Evolutionary conservation across 2,113 vertebrate genomes (phyloP).

Genomic region (Mixornis gularis): DNA sequence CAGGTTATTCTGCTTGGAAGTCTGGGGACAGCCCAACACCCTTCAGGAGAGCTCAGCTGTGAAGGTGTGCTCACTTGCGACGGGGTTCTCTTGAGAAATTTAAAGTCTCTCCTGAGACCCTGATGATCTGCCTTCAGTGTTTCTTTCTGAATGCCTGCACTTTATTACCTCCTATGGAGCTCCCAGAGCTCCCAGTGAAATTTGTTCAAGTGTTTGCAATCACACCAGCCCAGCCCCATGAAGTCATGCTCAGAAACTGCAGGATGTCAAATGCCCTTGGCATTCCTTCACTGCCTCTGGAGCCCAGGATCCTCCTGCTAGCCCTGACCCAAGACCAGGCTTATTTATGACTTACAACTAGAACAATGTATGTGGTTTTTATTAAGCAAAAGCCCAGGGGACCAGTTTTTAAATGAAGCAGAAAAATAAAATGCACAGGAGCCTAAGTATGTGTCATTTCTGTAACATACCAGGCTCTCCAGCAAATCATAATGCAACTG

Average conservation of each 20-base stretch:
- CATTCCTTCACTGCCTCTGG: conserved; percentile 29
- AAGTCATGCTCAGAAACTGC: conserved; percentile 43
- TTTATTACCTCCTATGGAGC: conserved; percentile 16
- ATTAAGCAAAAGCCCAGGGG: conserved; percentile 12
- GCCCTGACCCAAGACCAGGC: neutral
- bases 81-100: neutral
- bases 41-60: neutral
- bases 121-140: neutral
- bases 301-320: conserved; percentile 19
- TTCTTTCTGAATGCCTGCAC: neutral
- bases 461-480: neutral
- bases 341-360: conserved; percentile 26
- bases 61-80: neutral
- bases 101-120: neutral
- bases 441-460: neutral
- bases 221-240: neutral
- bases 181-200: conserved; percentile 21
- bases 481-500: neutral
- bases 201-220: conserved; percentile 42
- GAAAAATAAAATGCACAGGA: neutral
- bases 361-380: neutral
- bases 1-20: neutral
- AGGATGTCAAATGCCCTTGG: conserved; percentile 36
- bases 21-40: neutral
- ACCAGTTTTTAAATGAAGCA: neutral